Percentiles rank a stretch among this genome's conserved stretches.
These are phyloP conservation scores for Lepetodrilus schrolli DNA, from an alignment of 2,888 invertebrate species.

Conservation along the genomic window DNA sequence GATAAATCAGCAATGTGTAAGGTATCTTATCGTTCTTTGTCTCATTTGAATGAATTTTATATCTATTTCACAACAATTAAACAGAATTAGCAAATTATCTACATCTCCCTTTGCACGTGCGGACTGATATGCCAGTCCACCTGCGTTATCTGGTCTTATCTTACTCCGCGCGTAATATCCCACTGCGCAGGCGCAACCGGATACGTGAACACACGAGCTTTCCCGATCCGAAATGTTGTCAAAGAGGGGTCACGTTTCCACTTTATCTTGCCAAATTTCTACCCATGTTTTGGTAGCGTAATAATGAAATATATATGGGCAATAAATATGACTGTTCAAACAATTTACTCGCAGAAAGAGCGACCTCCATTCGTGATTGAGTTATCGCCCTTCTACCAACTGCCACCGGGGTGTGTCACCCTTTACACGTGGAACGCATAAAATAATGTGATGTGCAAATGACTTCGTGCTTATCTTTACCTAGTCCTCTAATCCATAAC, in stretches of 20 bases:
- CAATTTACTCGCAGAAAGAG: conserved; percentile 17
- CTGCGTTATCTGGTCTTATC: conserved; percentile 27
- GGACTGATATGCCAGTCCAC: not conserved
- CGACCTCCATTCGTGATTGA: not conserved
- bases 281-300: conserved; percentile 20
- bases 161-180: conserved; percentile 6
- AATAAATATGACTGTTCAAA: conserved; percentile 31
- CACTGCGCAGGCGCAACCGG: conserved; percentile 27
- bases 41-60: conserved; percentile 27
- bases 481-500: too few relatives aligned
- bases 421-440: too few relatives aligned
- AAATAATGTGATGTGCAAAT: too few relatives aligned
- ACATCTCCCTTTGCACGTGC: conserved; percentile 6
- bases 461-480: too few relatives aligned
- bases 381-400: not conserved
- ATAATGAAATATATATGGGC: conserved; percentile 30
- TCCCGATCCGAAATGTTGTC: conserved; percentile 2
- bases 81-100: conserved; percentile 18
- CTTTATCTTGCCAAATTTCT: conserved; percentile 30
- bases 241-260: not conserved
- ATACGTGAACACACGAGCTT: conserved; percentile 14
- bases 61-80: conserved; percentile 23
- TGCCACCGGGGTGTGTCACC: too few relatives aligned
- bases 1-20: conserved; percentile 11
- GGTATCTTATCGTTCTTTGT: conserved; percentile 13